Evolutionary conservation across 2,888 invertebrate species (phyloP).

Genomic region (Cynaeus angustus): DNA sequence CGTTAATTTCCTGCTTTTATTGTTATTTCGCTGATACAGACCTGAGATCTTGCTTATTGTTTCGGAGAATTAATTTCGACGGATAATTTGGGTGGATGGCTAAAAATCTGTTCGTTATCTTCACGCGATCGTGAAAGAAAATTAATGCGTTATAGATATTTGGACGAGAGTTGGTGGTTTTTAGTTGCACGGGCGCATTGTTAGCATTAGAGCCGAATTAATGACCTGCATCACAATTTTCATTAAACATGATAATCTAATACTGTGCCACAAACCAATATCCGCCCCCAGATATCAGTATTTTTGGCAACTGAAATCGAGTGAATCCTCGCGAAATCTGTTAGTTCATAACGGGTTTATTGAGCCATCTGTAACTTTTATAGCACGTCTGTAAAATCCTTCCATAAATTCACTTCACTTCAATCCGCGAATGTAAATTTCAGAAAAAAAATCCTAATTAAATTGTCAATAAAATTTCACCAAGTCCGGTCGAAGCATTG

Average conservation of each 20-base stretch:
- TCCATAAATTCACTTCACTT: slow-evolving; percentile 38
- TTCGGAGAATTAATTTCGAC: not conserved
- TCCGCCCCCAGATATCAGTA: not conserved
- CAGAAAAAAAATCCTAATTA: slow-evolving; percentile 25
- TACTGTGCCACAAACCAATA: not conserved
- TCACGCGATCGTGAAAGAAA: not conserved
- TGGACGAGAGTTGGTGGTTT: too few species aligned
- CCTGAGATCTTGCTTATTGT: not conserved
- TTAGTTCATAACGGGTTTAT: slow-evolving; percentile 36
- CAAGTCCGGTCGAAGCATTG: slow-evolving; percentile 6
- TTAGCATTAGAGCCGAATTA: not conserved
- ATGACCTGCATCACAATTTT: slow-evolving; percentile 1
- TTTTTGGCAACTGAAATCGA: not conserved
- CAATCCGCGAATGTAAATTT: slow-evolving; percentile 33
- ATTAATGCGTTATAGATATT: too few species aligned
- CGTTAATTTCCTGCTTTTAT: not conserved
- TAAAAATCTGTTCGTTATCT: not conserved
- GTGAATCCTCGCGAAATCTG: slow-evolving; percentile 33
- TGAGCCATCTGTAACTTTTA: slow-evolving; percentile 40
- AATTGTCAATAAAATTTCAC: slow-evolving; percentile 17
- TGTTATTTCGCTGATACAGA: not conserved
- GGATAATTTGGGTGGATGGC: not conserved
- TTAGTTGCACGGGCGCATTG: too few species aligned
- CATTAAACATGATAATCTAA: slow-evolving; percentile 2
- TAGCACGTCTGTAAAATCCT: slow-evolving; percentile 36